A percentile compares a stretch with the other conserved stretches of the same genome.
These are phyloP conservation scores for Poeciliopsis gracilis DNA, from an alignment of 2,797 vertebrate genomes.

Conservation along the genomic window DNA sequence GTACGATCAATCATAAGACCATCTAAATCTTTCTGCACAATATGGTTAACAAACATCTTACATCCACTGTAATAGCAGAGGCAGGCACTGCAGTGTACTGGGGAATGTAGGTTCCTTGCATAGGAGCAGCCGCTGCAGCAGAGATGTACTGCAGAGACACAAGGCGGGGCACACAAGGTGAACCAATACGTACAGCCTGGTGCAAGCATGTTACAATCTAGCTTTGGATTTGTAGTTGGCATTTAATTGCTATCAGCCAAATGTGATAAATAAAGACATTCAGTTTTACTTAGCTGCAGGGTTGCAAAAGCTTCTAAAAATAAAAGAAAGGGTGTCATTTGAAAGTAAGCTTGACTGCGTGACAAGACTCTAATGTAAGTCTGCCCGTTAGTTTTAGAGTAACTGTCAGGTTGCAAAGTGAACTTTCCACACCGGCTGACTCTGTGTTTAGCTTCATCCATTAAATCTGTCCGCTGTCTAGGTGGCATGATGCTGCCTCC, in stretches of 20 bases:
- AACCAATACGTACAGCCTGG: not conserved
- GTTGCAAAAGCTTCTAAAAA: not conserved
- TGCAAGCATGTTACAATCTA: conserved; percentile 11
- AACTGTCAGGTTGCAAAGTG: not conserved
- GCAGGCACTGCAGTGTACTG: conserved; percentile 99
- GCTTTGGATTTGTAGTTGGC: conserved; percentile 1
- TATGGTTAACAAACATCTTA: conserved; percentile 76
- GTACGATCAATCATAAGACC: not conserved
- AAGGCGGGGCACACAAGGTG: conserved; percentile 9
- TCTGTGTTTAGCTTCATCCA: not conserved
- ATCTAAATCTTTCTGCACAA: not conserved
- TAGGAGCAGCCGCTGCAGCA: conserved; percentile 96
- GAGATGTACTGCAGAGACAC: conserved; percentile 92
- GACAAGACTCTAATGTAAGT: not conserved
- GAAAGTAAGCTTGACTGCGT: not conserved
- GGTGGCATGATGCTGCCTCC: not conserved
- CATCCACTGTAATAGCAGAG: conserved; percentile 98
- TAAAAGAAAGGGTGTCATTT: not conserved
- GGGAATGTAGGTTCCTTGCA: conserved; percentile 99
- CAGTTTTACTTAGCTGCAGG: not conserved
- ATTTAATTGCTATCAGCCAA: not conserved
- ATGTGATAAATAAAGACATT: not conserved
- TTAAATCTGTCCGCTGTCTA: not conserved
- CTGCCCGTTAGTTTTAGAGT: not conserved
- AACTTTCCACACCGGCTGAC: not conserved